Percentiles rank a stretch among this genome's conserved stretches.
Conservation (phyloP, 2,888 invertebrate species). For the Pachycephus smyrnensis region DNA sequence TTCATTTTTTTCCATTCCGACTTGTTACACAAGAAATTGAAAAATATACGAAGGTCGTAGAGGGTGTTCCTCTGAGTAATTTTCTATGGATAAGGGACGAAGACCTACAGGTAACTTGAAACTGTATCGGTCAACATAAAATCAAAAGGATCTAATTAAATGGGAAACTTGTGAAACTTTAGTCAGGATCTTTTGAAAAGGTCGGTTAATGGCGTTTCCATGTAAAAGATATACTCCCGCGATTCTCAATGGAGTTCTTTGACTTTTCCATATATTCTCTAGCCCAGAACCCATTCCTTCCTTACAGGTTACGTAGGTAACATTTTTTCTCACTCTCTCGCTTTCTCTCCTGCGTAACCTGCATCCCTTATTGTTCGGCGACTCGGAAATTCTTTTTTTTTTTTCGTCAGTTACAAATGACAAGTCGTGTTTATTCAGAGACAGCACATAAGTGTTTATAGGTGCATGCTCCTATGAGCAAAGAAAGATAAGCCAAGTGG, state of each 20-base stretch:
- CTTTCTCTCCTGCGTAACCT: neutral
- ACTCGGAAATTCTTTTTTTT: neutral
- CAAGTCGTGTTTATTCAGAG: neutral
- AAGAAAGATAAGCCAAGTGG: constrained; percentile 2
- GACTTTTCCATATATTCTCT: neutral
- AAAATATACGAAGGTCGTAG: too few species aligned
- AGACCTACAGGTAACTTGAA: too few species aligned
- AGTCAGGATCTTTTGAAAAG: constrained; percentile 28
- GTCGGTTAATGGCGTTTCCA: constrained; percentile 22
- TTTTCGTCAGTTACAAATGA: neutral
- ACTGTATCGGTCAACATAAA: neutral
- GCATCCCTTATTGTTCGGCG: neutral
- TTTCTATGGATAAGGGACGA: too few species aligned
- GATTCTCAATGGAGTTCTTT: neutral
- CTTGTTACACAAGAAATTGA: too few species aligned
- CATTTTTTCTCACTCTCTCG: constrained; percentile 1
- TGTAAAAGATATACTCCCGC: neutral
- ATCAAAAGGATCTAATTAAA: constrained; percentile 14
- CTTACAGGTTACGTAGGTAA: neutral
- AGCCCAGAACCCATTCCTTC: neutral
- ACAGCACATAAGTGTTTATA: neutral
- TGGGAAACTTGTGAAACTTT: constrained; percentile 37
- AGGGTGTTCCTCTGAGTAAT: too few species aligned
- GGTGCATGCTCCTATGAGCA: neutral
- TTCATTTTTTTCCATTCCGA: too few species aligned